A percentile compares a stretch with the other conserved stretches of the same genome.
These are phyloP conservation scores for Anarrhichthys ocellatus DNA, from an alignment of 2,113 vertebrate genomes.

Conservation along the genomic window DNA sequence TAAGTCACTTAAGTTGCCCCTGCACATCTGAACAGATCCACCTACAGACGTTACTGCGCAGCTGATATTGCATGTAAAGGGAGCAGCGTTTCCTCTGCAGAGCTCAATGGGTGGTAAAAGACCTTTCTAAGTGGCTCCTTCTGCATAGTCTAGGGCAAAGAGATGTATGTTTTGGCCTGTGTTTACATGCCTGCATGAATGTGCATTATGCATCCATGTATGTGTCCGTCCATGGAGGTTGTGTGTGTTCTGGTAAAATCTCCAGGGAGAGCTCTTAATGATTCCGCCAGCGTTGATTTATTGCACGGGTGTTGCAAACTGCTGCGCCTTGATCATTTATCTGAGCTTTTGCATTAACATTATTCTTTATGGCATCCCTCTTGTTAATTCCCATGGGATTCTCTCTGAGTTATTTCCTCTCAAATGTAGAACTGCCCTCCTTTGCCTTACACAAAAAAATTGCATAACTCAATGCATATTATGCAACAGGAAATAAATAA, in stretches of 20 bases:
- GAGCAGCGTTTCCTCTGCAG: neutral
- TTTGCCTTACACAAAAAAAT: neutral
- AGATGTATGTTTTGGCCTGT: conserved; percentile 3
- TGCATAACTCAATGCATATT: conserved; percentile 1
- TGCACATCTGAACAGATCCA: conserved; percentile 23
- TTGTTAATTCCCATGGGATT: conserved; percentile 23
- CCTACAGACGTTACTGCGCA: conserved; percentile 21
- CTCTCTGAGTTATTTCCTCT: conserved; percentile 34
- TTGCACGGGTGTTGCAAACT: neutral
- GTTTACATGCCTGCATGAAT: conserved; percentile 34
- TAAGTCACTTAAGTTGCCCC: conserved; percentile 21
- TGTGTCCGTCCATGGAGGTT: conserved; percentile 16
- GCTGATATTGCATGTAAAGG: neutral
- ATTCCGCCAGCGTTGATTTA: conserved; percentile 49
- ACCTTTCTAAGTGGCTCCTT: conserved; percentile 44
- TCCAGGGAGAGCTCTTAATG: conserved; percentile 47
- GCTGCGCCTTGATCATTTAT: conserved; percentile 35
- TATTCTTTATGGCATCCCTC: conserved; percentile 32
- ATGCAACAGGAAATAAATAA: conserved; percentile 9
- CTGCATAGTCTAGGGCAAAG: neutral
- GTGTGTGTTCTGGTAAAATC: conserved; percentile 58
- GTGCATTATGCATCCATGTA: neutral
- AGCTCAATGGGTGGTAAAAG: conserved; percentile 33
- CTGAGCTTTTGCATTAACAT: conserved; percentile 37
- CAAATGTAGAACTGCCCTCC: neutral